Evolutionary conservation across 2,797 vertebrate genomes (phyloP), one percentile per base, ranked within the genome.

Genomic region (Enoplosus armatus): DNA sequence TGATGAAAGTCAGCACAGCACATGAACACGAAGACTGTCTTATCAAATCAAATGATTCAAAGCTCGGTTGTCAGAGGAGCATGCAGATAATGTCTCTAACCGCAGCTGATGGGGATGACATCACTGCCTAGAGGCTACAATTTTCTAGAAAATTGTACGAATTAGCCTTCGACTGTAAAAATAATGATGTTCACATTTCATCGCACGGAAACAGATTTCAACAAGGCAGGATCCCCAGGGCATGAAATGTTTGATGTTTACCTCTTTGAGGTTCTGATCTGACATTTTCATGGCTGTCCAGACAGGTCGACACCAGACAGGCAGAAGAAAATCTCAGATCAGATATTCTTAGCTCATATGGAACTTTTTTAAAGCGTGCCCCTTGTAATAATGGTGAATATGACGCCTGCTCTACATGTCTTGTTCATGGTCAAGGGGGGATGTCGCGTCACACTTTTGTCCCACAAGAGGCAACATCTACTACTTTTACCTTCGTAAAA

Each of bases 231-330:
- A 22, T 74, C 50, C 75, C 50, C 2, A 2, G 8, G 70, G 55
- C 24, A 22, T 3, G 11, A 63, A 2, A n/a, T n/a, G 39, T 83
- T 82, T 70, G 67, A 74, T 74, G 74, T 72, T 85, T 70, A 54
- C 58, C 9, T 59, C 75, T 72, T 85, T 84, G 68, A 82, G 37
- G 73, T 68, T 62, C 29, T 45, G 62, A 61, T 71, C 59, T 16
- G 37, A 55, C 22, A 41, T 65, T 80, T 78, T 77, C 67, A 72
- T 4, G 63, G 72, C 59, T 37, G 55, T 83, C 72, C 37, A 54
- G 37, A 69, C 20, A 35, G 60, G 75, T 58, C 22, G 51, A 24
- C 47, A 65, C 26, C 64, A 53, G 8, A n/a, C 20, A 14, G 45
- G 26, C 20, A 8, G n/a, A 22, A n/a, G 33, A 12, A n/a, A 43